Conservation (phyloP, 2,888 invertebrate species). For the Dilophus febrilis region DNA sequence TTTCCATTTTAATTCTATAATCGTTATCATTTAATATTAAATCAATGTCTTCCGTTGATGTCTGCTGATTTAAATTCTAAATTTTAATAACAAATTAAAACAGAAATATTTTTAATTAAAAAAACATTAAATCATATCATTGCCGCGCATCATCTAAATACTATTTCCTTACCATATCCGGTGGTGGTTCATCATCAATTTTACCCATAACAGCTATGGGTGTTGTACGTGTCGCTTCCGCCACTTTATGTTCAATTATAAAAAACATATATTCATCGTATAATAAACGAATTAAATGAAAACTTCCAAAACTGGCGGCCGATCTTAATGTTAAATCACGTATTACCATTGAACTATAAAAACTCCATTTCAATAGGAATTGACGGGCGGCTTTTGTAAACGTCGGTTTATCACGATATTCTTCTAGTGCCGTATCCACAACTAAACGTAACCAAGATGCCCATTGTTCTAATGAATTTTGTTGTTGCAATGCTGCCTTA, state of each 20-base stretch:
- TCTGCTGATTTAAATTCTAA: background rate
- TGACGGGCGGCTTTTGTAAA: slow-evolving; percentile 76
- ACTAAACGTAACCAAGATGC: slow-evolving; percentile 92
- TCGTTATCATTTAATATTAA: background rate
- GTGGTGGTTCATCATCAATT: slow-evolving; percentile 21
- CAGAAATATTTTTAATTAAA: too few species aligned
- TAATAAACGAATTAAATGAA: slow-evolving; percentile 90
- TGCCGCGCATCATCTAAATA: too few species aligned
- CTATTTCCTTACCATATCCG: too few species aligned
- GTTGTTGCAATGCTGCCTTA: slow-evolving; percentile 77
- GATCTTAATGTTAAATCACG: slow-evolving; percentile 89
- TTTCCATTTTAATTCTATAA: slow-evolving; percentile 4
- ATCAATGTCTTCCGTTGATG: slow-evolving; percentile 2
- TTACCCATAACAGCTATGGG: slow-evolving; percentile 84
- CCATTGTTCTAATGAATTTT: slow-evolving; percentile 93
- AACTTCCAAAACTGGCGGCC: slow-evolving; percentile 96
- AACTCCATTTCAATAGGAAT: slow-evolving; percentile 96
- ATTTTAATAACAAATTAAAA: too few species aligned
- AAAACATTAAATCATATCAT: too few species aligned
- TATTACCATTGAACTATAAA: slow-evolving; percentile 97
- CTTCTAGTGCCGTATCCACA: slow-evolving; percentile 74
- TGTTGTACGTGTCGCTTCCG: slow-evolving; percentile 73
- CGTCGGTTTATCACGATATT: slow-evolving; percentile 67
- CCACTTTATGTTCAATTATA: slow-evolving; percentile 91
- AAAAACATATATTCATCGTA: slow-evolving; percentile 99